A percentile compares a stretch with the other conserved stretches of the same genome.
Evolutionary conservation across 2,113 vertebrate species (phyloP).

Genomic region (Rhipidura dahli): DNA sequence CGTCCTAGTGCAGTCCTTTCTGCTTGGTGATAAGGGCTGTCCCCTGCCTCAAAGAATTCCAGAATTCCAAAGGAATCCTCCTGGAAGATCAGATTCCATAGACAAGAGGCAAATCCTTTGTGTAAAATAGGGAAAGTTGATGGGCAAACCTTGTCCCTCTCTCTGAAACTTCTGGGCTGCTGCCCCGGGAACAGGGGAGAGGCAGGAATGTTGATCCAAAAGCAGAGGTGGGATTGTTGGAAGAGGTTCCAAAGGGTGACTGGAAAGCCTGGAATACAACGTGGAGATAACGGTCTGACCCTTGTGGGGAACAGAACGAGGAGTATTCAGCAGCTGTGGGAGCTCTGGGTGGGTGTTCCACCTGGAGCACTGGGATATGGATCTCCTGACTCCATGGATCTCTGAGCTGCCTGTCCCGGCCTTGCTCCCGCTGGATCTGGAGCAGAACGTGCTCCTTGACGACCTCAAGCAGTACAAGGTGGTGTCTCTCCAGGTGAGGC

Average conservation of each 20-base stretch:
- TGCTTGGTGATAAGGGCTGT: background rate
- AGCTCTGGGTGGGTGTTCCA: background rate
- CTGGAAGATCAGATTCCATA: background rate
- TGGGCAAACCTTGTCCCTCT: background rate
- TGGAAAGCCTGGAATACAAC: background rate
- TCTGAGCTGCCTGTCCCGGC: background rate
- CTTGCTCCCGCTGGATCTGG: background rate
- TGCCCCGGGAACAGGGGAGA: background rate
- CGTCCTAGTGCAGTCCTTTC: background rate
- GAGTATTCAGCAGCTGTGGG: background rate
- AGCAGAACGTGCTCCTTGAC: background rate
- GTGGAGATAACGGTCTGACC: background rate
- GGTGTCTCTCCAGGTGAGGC: background rate
- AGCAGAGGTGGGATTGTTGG: background rate
- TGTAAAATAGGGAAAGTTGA: background rate
- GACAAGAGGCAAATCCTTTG: background rate
- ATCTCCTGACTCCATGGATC: background rate
- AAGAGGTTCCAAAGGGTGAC: background rate
- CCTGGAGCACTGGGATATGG: too few relatives aligned
- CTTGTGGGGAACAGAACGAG: background rate
- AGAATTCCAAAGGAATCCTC: background rate
- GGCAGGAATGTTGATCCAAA: background rate
- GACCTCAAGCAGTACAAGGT: background rate
- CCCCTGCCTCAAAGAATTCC: background rate
- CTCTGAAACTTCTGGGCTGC: background rate